Conservation (phyloP, 2,113 vertebrate species). For the Nettapus auritus region DNA sequence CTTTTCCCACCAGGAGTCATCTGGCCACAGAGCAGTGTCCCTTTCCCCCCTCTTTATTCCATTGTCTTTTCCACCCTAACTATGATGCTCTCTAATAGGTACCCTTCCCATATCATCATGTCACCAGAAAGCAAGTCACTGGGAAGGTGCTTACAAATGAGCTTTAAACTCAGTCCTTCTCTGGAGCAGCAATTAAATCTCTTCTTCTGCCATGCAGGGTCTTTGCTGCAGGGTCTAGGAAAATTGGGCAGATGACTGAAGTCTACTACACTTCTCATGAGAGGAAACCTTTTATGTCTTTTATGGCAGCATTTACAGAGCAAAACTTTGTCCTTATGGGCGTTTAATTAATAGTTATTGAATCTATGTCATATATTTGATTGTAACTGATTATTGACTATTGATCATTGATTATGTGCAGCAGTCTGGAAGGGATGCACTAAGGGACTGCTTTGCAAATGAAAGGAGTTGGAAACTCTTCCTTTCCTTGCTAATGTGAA, state of each 20-base stretch:
- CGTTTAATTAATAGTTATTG: neutral
- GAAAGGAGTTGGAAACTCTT: neutral
- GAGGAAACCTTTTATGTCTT: neutral
- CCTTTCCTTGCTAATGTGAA: neutral
- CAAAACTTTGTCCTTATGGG: neutral
- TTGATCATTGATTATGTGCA: neutral
- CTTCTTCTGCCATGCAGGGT: neutral
- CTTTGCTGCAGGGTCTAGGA: neutral
- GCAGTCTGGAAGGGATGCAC: neutral
- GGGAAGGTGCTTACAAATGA: neutral
- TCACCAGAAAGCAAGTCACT: neutral
- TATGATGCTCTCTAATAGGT: neutral
- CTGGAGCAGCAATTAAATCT: neutral
- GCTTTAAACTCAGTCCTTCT: neutral
- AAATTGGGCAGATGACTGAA: neutral
- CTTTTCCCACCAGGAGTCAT: neutral
- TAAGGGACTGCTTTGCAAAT: neutral
- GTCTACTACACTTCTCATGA: neutral
- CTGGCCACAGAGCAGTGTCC: neutral
- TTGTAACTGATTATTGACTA: neutral
- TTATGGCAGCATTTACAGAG: neutral
- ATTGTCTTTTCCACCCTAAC: neutral
- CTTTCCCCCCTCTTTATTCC: neutral
- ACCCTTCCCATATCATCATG: neutral
- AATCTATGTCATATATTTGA: neutral